Base-by-base conservation (phyloP, 2,113 vertebrate genomes). In the Lagenorhynchus albirostris region DNA sequence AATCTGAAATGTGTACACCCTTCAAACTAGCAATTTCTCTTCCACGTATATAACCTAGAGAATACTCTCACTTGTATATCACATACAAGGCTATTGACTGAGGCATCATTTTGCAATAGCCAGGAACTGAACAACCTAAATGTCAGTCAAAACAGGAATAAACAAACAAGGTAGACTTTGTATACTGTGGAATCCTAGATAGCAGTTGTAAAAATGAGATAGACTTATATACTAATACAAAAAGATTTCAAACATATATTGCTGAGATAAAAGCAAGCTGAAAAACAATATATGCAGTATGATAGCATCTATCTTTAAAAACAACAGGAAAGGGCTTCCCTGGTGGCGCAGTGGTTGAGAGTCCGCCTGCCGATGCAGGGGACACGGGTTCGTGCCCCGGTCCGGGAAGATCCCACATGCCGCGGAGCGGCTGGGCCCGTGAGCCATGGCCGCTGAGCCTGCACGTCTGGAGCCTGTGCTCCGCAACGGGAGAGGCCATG, bases 21-120 rank as follows among this genome's bases (percentile, higher is more conserved):
- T 89, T 82, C 55, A 91, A 67, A 26, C 33, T 47, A 95, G 31
- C 60, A 90, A 90, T 90, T 91, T 50, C 70, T 84, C 70, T 91
- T 68, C 33, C 80, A 67, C 6, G 62, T 76, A 77, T 31, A 47
- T 33, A 91, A 76, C 38, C 68, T 36, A 84, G 80, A 73, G 47
- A 91, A 91, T 33, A 77, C 38, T 91, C 38, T 77, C 60, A 60
- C 18, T 20, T 47, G 18, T 60, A 9, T 68, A 60, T 68, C 94
- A 77, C 13, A 50, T 76, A 38, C 23, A 68, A 38, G 70, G 50
- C 18, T 87, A 44, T 25, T 23, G 11, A 94, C 50, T 50, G 50
- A 80, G 38, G 53, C 8, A 77, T 77, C 60, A 60, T 77, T 77
- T 77, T 58, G 23, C 60, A 76, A 84, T 14, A 92, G 89, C 21